A percentile compares a stretch with the other conserved stretches of the same genome.
phyloP scores from a whole-genome alignment of 2,888 invertebrate genomes.

The Drosophila recens region DNA sequence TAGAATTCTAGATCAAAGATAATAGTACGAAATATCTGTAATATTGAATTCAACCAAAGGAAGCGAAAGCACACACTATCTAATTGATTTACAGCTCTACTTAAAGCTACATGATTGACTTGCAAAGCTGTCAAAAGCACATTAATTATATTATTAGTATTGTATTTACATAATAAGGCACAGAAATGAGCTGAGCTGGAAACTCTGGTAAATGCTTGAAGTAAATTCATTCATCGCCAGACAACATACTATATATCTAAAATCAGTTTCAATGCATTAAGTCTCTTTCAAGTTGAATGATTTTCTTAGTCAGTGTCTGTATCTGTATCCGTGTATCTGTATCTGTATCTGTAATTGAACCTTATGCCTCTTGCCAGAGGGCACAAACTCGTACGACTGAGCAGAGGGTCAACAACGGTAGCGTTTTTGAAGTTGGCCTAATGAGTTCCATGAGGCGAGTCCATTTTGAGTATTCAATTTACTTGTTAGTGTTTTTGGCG shows the following conservation, averaged over 20 bases:
- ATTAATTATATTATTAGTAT: constrained; percentile 8
- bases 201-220: neutral
- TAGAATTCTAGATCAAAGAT: neutral
- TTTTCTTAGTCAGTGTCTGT: constrained; percentile 3
- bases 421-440: constrained; percentile 54
- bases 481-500: constrained; percentile 39
- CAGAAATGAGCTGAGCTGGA: constrained; percentile 10
- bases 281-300: constrained; percentile 20
- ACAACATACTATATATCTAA: neutral
- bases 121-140: constrained; percentile 13
- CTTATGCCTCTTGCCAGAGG: constrained; percentile 8
- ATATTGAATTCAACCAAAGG: neutral
- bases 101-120: neutral
- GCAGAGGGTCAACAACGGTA: constrained; percentile 29
- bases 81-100: neutral
- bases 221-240: constrained; percentile 10
- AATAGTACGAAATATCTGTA: neutral
- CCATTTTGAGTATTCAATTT: constrained; percentile 43
- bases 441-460: constrained; percentile 38
- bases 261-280: neutral
- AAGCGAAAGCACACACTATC: neutral
- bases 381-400: neutral
- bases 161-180: constrained; percentile 2
- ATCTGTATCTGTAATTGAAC: constrained; percentile 39
- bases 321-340: neutral